These are phyloP conservation scores for Epistrophe eligans DNA, from an alignment of 2,888 invertebrate species.

Conservation along the genomic window DNA sequence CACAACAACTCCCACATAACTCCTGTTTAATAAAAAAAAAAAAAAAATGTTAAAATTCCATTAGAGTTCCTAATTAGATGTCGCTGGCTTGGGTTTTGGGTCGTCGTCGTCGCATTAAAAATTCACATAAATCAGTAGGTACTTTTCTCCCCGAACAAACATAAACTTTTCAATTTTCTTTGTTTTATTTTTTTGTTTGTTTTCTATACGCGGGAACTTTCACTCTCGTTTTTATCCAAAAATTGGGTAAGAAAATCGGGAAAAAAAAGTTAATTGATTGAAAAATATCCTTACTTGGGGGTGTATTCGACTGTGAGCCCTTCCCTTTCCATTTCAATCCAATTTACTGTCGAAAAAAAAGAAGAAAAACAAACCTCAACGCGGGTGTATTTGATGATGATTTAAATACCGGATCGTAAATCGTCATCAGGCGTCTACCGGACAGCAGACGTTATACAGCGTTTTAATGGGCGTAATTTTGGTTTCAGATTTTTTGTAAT, in stretches of 20 bases:
- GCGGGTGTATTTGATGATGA: conserved; percentile 74
- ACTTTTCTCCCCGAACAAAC: conserved; percentile 13
- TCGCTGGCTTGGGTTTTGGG: conserved; percentile 55
- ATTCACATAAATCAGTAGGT: conserved; percentile 74
- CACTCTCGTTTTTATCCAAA: conserved; percentile 25
- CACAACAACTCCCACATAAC: conserved; percentile 7
- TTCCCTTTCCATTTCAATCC: conserved; percentile 4
- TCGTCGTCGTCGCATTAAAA: conserved; percentile 73
- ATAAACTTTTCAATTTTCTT: conserved; percentile 40
- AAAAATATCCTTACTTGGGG: conserved; percentile 69
- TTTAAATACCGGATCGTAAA: conserved; percentile 72
- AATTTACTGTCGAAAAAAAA: background rate
- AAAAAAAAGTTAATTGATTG: conserved; percentile 76
- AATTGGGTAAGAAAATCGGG: conserved; percentile 42
- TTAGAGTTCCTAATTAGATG: conserved; percentile 76
- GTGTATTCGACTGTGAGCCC: conserved; percentile 28
- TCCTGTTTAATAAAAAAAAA: conserved; percentile 1
- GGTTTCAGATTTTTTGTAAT: conserved; percentile 22
- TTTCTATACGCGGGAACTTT: conserved; percentile 11
- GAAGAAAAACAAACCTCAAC: conserved; percentile 51
- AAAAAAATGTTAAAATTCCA: conserved; percentile 69
- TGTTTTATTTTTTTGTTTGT: conserved; percentile 14
- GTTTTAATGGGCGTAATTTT: conserved; percentile 69
- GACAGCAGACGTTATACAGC: conserved; percentile 62
- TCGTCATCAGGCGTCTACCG: conserved; percentile 71